These are phyloP conservation scores for Euphydryas editha DNA, from an alignment of 2,888 invertebrate genomes.

Conservation along the genomic window DNA sequence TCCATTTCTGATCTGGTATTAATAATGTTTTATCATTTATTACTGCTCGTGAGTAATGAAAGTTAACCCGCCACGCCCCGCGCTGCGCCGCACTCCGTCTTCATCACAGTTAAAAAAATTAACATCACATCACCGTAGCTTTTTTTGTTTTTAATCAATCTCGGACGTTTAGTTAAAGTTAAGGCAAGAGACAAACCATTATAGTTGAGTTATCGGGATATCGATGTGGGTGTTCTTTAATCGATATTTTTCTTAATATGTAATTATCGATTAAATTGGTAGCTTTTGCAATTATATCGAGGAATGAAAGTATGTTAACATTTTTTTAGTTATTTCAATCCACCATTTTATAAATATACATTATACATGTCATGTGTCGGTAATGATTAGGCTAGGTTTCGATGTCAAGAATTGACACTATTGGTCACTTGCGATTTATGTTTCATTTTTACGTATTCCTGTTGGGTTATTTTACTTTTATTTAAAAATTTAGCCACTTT, in stretches of 20 bases:
- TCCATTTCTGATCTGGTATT: constrained; percentile 74
- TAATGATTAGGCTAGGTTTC: too few species aligned
- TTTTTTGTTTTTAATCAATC: constrained; percentile 60
- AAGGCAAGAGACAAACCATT: constrained; percentile 64
- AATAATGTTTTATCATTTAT: constrained; percentile 84
- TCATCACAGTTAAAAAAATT: constrained; percentile 73
- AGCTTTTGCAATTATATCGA: neutral
- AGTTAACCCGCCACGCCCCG: constrained; percentile 79
- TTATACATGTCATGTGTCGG: too few species aligned
- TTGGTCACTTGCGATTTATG: too few species aligned
- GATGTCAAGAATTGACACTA: too few species aligned
- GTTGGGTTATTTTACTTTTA: too few species aligned
- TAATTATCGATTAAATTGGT: constrained; percentile 10
- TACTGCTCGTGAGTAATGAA: constrained; percentile 81
- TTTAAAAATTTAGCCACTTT: too few species aligned
- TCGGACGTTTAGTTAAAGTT: constrained; percentile 40
- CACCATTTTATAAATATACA: too few species aligned
- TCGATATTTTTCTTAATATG: constrained; percentile 10
- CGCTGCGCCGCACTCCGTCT: constrained; percentile 74
- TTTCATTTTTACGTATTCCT: too few species aligned
- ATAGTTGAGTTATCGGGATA: constrained; percentile 52
- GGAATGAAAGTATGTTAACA: too few species aligned
- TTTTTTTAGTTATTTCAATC: too few species aligned
- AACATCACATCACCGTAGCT: constrained; percentile 49
- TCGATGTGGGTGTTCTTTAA: constrained; percentile 29